A percentile compares a stretch with the other conserved stretches of the same genome.
phyloP scores from a whole-genome alignment of 2,888 invertebrate genomes.

The Aspidiotus rigidus region DNA sequence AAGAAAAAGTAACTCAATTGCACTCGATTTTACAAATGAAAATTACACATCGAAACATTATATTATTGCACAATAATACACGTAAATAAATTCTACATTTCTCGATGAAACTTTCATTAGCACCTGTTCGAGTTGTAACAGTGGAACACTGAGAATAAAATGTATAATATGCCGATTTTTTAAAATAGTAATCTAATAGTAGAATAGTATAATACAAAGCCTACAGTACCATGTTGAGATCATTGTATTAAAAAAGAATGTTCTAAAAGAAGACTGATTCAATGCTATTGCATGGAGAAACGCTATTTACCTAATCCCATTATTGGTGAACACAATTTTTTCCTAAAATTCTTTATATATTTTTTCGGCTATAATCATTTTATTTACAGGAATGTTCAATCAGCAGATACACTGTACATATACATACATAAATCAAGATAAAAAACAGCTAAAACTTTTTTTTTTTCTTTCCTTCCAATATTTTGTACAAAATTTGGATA shows the following conservation, averaged over 20 bases:
- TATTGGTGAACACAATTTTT: too few relatives aligned
- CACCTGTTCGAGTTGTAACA: too few relatives aligned
- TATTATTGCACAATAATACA: conserved; percentile 11
- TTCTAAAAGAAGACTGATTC: too few relatives aligned
- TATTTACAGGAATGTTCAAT: too few relatives aligned
- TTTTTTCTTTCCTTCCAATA: background rate
- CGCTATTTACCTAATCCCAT: background rate
- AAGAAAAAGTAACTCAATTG: conserved; percentile 16
- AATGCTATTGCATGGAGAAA: conserved; percentile 13
- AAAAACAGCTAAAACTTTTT: too few relatives aligned
- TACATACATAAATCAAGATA: too few relatives aligned
- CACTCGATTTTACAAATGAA: conserved; percentile 19
- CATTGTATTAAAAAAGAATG: background rate
- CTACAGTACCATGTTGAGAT: background rate
- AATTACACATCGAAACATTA: conserved; percentile 10
- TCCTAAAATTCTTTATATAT: too few relatives aligned
- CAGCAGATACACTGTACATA: too few relatives aligned
- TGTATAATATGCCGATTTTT: too few relatives aligned
- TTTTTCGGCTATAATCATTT: too few relatives aligned
- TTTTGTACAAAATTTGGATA: conserved; percentile 19
- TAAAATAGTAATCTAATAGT: background rate
- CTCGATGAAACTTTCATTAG: too few relatives aligned
- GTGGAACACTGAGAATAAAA: too few relatives aligned
- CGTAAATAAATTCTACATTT: background rate
- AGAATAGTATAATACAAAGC: background rate